Conservation (phyloP, 1,140 invertebrate species). For the Drosophila pseudoananassae region DNA sequence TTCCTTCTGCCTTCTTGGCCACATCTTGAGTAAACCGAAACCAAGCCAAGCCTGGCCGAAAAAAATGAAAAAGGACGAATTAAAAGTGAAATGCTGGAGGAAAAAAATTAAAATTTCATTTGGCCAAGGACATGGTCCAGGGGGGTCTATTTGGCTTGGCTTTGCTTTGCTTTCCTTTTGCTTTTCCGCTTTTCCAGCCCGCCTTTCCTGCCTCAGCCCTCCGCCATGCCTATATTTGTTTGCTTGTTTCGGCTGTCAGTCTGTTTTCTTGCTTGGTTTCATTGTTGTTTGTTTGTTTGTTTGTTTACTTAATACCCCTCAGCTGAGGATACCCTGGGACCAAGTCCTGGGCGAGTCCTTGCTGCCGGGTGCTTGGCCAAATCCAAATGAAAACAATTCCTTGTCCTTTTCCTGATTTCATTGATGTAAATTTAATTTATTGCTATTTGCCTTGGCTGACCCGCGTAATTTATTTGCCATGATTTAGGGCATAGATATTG, state of each 20-base stretch:
- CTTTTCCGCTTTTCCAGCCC: not conserved
- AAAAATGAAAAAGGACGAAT: conserved; percentile 23
- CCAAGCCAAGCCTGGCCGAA: not conserved
- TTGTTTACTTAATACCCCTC: conserved; percentile 57
- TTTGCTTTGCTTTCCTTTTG: conserved; percentile 12
- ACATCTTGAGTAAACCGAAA: conserved; percentile 34
- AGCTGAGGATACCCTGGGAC: not conserved
- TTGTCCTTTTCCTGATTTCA: conserved; percentile 61
- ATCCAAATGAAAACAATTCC: conserved; percentile 62
- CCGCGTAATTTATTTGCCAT: conserved; percentile 69
- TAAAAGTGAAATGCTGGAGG: conserved; percentile 30
- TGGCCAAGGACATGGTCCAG: conserved; percentile 22
- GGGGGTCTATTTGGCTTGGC: conserved; percentile 1
- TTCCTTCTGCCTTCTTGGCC: conserved; percentile 4
- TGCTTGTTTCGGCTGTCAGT: conserved; percentile 60
- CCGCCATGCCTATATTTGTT: conserved; percentile 37
- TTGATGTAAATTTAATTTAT: conserved; percentile 81
- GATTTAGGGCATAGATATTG: conserved; percentile 4
- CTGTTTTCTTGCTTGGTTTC: conserved; percentile 72
- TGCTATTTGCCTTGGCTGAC: conserved; percentile 61
- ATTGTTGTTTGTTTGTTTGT: conserved; percentile 75
- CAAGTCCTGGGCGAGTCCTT: not conserved
- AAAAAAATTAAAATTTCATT: conserved; percentile 77
- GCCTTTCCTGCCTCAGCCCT: conserved; percentile 7
- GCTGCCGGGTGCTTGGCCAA: conserved; percentile 7